These are phyloP conservation scores for Mesodorylaimus sp. DNA, from an alignment of 2,888 invertebrate genomes.

Conservation along the genomic window DNA sequence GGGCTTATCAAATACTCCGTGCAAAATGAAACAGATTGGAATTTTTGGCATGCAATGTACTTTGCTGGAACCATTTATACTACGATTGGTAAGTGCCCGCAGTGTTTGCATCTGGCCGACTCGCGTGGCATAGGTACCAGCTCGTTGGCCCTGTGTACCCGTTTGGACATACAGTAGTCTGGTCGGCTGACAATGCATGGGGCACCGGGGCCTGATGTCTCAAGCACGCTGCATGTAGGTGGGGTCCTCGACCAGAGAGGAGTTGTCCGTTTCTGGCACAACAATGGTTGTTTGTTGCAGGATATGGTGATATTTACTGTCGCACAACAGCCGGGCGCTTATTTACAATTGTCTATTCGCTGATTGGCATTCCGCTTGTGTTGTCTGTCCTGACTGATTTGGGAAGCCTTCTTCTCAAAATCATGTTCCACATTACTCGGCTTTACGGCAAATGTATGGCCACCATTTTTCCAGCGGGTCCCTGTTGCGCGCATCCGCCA, in stretches of 20 bases:
- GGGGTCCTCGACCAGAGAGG: too few species aligned
- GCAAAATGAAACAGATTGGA: slow-evolving; percentile 4
- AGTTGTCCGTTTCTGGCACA: not conserved
- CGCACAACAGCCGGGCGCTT: slow-evolving; percentile 62
- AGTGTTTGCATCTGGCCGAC: not conserved
- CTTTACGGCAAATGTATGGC: too few species aligned
- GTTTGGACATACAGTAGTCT: too few species aligned
- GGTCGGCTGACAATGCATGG: too few species aligned
- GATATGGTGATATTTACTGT: slow-evolving; percentile 88
- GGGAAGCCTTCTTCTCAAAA: slow-evolving; percentile 64
- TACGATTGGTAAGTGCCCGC: slow-evolving; percentile 23
- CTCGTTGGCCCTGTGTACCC: too few species aligned
- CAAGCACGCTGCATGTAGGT: too few species aligned
- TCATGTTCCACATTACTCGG: too few species aligned
- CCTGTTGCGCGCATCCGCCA: too few species aligned
- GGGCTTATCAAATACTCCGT: too few species aligned
- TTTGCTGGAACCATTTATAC: slow-evolving; percentile 13
- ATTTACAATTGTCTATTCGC: slow-evolving; percentile 71
- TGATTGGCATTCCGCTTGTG: slow-evolving; percentile 84
- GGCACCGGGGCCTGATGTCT: too few species aligned
- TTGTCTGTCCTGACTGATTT: slow-evolving; percentile 80
- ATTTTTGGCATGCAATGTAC: slow-evolving; percentile 11
- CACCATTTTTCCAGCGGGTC: too few species aligned
- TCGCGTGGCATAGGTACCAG: not conserved
- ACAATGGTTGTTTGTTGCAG: slow-evolving; percentile 38